Conservation (phyloP, 2,888 invertebrate species). For the Nasonovia ribisnigri region DNA sequence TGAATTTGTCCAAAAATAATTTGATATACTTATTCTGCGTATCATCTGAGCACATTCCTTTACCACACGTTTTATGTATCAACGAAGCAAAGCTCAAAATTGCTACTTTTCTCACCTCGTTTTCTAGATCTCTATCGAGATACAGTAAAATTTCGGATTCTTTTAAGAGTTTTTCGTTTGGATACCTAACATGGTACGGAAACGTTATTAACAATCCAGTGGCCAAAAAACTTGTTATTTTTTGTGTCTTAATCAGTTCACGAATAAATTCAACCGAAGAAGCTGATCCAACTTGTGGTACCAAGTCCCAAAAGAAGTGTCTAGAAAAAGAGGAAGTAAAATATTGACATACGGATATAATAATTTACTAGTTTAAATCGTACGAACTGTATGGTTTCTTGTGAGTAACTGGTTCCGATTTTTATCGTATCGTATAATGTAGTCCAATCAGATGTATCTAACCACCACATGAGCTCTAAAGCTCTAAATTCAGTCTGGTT, state of each 20-base stretch:
- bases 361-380: constrained; percentile 18
- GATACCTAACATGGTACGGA: constrained; percentile 79
- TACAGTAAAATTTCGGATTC: constrained; percentile 68
- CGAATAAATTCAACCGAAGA: constrained; percentile 77
- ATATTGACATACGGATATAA: background rate
- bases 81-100: constrained; percentile 80
- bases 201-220: constrained; percentile 78
- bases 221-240: constrained; percentile 77
- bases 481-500: constrained; percentile 71
- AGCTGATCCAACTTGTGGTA: constrained; percentile 79
- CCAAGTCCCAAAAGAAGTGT: constrained; percentile 80
- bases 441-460: constrained; percentile 70
- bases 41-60: constrained; percentile 74
- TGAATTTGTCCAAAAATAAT: constrained; percentile 79
- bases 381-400: constrained; percentile 77
- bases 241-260: constrained; percentile 75
- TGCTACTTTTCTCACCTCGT: constrained; percentile 77
- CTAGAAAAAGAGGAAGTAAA: constrained; percentile 69
- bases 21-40: constrained; percentile 80
- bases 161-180: constrained; percentile 70
- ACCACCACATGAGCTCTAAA: constrained; percentile 71
- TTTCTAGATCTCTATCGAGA: constrained; percentile 66
- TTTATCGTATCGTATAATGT: constrained; percentile 69
- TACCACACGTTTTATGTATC: constrained; percentile 75
- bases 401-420: constrained; percentile 79